These are phyloP conservation scores for Bubalus kerabau DNA, from an alignment of 2,113 vertebrate genomes.

Conservation along the genomic window DNA sequence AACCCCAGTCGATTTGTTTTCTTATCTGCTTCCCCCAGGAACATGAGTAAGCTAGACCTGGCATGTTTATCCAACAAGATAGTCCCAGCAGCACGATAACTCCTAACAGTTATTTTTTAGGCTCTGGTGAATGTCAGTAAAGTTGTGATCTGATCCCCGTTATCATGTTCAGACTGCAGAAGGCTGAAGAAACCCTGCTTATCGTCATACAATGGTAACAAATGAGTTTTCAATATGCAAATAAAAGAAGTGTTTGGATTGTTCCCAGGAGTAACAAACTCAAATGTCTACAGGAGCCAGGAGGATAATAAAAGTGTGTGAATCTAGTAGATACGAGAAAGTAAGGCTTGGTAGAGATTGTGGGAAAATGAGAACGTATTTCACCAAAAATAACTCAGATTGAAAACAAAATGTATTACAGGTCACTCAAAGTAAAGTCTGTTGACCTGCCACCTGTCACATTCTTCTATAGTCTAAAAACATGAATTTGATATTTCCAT, in stretches of 20 bases:
- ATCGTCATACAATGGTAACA: neutral
- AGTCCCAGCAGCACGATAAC: neutral
- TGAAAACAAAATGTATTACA: neutral
- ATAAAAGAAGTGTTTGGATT: neutral
- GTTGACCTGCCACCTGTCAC: neutral
- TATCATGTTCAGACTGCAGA: neutral
- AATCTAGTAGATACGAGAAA: neutral
- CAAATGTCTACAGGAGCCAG: neutral
- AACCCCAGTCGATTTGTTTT: conserved; percentile 71
- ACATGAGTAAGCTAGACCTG: conserved; percentile 59
- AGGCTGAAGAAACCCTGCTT: neutral
- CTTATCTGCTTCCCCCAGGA: conserved; percentile 75
- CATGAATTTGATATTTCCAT: neutral
- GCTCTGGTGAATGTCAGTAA: neutral
- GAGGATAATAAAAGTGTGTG: neutral
- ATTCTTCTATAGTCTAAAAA: neutral
- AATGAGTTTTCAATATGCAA: neutral
- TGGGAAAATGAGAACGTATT: neutral
- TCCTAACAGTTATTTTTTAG: conserved; percentile 34
- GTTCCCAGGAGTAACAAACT: neutral
- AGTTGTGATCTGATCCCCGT: neutral
- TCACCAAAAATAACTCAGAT: neutral
- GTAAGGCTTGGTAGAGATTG: neutral
- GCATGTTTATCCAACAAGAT: conserved; percentile 49
- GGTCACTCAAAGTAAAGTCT: neutral